Percentiles rank a stretch among this genome's conserved stretches.
phyloP scores from a whole-genome alignment of 2,113 vertebrate species.

The Crotalus viridis region DNA sequence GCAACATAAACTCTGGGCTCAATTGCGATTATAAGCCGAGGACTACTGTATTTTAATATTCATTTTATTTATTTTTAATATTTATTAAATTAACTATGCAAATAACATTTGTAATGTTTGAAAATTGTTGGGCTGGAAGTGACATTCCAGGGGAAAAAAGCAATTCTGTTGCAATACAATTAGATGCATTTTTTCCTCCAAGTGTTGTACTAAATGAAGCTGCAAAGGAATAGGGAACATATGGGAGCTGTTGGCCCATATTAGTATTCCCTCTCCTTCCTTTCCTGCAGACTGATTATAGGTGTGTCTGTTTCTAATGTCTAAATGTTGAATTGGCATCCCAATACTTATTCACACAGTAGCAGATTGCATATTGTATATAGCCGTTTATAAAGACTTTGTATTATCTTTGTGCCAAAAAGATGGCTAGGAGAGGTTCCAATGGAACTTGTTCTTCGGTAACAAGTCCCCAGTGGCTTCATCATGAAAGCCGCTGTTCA shows the following conservation, averaged over 20 bases:
- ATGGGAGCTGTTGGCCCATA: not conserved
- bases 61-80: not conserved
- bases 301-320: not conserved
- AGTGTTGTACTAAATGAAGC: not conserved
- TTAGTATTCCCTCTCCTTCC: not conserved
- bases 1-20: too few species aligned
- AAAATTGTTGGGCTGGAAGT: not conserved
- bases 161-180: not conserved
- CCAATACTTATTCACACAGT: not conserved
- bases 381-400: not conserved
- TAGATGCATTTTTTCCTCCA: not conserved
- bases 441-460: not conserved
- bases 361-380: not conserved
- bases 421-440: not conserved
- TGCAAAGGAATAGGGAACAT: not conserved
- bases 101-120: not conserved
- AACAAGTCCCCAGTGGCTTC: not conserved
- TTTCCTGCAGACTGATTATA: not conserved
- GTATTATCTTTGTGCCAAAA: not conserved
- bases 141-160: not conserved
- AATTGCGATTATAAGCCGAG: too few species aligned
- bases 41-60: not conserved
- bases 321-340: not conserved
- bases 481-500: not conserved
- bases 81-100: not conserved